Evolutionary conservation across 2,113 vertebrate genomes (phyloP).

Genomic region (Pygoscelis antarcticus): DNA sequence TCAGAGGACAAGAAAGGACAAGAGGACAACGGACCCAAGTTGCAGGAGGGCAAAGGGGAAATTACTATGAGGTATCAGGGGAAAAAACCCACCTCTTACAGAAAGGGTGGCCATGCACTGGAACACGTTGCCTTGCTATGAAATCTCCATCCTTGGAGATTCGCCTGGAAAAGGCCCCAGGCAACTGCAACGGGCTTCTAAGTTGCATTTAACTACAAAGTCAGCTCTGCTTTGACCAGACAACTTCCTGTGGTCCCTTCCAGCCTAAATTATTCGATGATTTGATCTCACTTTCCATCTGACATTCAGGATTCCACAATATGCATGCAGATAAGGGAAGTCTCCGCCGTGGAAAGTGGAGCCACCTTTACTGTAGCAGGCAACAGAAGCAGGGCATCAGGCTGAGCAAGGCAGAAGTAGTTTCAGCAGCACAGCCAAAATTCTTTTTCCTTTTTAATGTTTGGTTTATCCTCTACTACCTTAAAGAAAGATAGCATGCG

Average conservation of each 20-base stretch:
- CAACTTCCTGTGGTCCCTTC: neutral
- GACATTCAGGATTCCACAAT: neutral
- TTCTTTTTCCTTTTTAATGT: neutral
- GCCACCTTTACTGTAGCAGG: neutral
- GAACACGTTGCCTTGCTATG: neutral
- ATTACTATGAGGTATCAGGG: neutral
- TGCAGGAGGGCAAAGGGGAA: neutral
- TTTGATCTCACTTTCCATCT: neutral
- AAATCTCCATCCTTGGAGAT: neutral
- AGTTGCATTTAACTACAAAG: neutral
- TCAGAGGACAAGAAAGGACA: neutral
- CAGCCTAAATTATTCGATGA: neutral
- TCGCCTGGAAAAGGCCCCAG: neutral
- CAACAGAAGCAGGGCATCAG: neutral
- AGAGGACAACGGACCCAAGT: accelerated
- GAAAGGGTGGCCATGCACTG: neutral
- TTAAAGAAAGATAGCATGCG: neutral
- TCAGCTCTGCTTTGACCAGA: neutral
- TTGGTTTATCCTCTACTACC: neutral
- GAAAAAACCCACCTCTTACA: neutral
- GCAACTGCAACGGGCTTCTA: neutral
- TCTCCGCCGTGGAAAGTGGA: accelerated
- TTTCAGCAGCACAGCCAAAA: neutral
- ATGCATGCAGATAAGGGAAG: neutral
- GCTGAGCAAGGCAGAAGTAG: neutral